Evolutionary conservation across 2,888 invertebrate genomes (phyloP), one percentile per base, ranked within the genome.

Genomic region (Hetaerina titia): DNA sequence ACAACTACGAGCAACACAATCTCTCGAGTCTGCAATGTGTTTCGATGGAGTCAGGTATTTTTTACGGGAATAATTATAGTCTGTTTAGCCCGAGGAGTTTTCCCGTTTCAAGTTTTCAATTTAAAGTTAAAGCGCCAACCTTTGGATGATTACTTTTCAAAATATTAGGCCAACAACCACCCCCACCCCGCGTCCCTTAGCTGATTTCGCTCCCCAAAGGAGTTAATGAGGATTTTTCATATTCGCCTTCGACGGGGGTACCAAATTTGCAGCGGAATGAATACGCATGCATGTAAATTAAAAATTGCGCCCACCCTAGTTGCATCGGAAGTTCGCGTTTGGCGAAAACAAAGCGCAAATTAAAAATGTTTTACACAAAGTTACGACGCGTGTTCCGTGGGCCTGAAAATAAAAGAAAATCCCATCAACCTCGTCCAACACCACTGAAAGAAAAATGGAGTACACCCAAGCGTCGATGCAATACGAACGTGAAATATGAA

Each of bases 401-500:
- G 81, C 11, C 31, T 25, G 31, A 31, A 81, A 25, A 31, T 13
- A 81, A 81, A 81, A 81, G n/a, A 31, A 81, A 31, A 81, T 4
- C 11, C 81, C 81, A 81, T 31, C 81, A 31, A 13, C 81, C 19
- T 81, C 11, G 81, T 31, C 13, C 25, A 81, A 81, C 13, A 81
- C 25, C 81, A 81, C 69, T 22, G 81, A 22, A 31, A 31, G 31
- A 81, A 69, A n/a, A 81, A 15, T 60, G 60, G 31, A 81, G 81
- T 11, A 81, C 81, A 81, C 81, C 25, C n/a, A 81, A 31, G 81
- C 81, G 81, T 81, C 81, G 81, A 81, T 81, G 81, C 81, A 31
- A 81, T 81, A 81, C 81, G 31, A 81, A 81, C 81, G 81, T 81
- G 81, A 81, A 81, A 81, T 81, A 81, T 81, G 81, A 81, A 31